Base-by-base conservation (phyloP, 2,888 invertebrate species). In the Drosophila fungiperda region DNA sequence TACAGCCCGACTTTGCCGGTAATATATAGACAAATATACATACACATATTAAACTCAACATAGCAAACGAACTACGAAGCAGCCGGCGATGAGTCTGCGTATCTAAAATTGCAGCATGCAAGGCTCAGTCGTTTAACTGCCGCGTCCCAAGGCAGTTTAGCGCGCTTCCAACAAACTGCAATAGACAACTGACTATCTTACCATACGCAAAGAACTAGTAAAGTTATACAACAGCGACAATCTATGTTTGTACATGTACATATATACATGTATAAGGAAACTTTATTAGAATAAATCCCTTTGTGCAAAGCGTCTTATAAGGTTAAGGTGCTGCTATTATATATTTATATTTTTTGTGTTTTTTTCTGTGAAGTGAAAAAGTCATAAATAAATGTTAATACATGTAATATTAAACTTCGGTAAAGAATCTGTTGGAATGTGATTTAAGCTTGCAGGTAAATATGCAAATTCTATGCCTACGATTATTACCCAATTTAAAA, bases 131-230 rank as follows among this genome's bases (percentile, higher is more conserved):
- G 91, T 91, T 87, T 91, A 89, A 91, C 92, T 92, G 92, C 92
- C 92, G 92, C 92, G 92, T 90, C 89, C 92, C 87, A 90, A 92
- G 92, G 90, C 92, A 92, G 93, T 93, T 92, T 92, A 88, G 91
- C 84, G 87, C 84, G 91, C 87, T 86, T 40, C 52, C 66, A 58
- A 68, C 68, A 52, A 59, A 66, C 55, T 26, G 49, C 60, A 61
- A 63, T 59, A 59, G 52, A 65, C 59, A n/a, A 61, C 32, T 17
- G 49, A 50, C 32, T 17, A 45, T 45, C 63, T 64, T 58, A 50
- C 20, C 48, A 49, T 60, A 32, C 26, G 26, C 53, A 58, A 35
- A 52, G 15, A 26, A 48, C 32, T 52, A 32, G 23, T 42, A 20
- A 76, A 69, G 42, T 65, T 60, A 55, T 38, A 68, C 49, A 68